These are phyloP conservation scores for Paramormyrops kingsleyae DNA, from an alignment of 2,113 vertebrate species.

Conservation along the genomic window DNA sequence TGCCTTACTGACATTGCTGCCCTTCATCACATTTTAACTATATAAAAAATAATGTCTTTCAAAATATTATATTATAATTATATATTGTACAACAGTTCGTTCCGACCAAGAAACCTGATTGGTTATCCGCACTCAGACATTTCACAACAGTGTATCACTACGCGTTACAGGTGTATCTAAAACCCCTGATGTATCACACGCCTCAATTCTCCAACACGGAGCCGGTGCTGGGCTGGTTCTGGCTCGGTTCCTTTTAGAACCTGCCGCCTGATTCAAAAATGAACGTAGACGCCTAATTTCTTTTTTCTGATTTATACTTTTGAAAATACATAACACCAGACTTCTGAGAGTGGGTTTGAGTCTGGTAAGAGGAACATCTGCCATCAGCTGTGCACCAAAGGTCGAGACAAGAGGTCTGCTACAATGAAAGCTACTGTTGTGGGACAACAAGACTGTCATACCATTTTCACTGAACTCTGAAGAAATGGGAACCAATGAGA, in stretches of 20 bases:
- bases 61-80: background rate
- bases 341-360: background rate
- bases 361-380: background rate
- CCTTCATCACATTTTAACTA: background rate
- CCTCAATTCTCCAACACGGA: no score
- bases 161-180: no score
- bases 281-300: background rate
- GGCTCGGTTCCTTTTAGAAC: no score
- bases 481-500: background rate
- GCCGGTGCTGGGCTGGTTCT: no score
- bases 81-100: background rate
- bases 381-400: background rate
- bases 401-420: background rate
- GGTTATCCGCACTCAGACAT: no score
- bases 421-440: background rate
- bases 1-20: background rate
- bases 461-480: background rate
- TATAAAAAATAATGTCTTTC: background rate
- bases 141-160: no score
- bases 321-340: conserved; percentile 13
- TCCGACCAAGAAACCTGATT: no score
- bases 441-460: background rate
- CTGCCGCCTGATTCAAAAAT: no score
- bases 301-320: conserved; percentile 18
- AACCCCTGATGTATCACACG: no score